These are phyloP conservation scores for Matsumyia berberina DNA, from an alignment of 2,888 invertebrate species.

Conservation along the genomic window DNA sequence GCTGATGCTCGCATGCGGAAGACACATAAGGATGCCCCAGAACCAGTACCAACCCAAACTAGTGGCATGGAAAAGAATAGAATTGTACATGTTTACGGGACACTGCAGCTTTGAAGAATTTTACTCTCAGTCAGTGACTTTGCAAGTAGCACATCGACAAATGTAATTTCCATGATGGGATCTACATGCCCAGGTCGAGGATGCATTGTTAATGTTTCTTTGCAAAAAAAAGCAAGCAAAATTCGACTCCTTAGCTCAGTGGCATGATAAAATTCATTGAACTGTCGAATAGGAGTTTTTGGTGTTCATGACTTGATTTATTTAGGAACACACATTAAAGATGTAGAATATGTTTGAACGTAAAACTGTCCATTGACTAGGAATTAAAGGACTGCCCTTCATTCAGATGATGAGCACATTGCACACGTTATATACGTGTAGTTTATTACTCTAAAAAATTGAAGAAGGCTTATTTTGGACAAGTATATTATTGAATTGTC, in stretches of 20 bases:
- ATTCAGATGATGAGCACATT: too few species aligned
- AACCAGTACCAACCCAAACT: conserved; percentile 5
- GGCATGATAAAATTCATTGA: background rate
- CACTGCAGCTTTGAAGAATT: conserved; percentile 39
- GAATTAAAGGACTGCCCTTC: too few species aligned
- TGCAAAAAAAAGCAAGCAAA: conserved; percentile 27
- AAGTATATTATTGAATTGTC: too few species aligned
- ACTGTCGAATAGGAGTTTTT: too few species aligned
- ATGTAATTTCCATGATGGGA: conserved; percentile 68
- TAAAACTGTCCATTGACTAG: background rate
- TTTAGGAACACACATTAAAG: too few species aligned
- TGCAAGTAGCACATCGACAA: conserved; percentile 61
- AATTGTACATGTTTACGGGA: conserved; percentile 38
- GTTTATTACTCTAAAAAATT: too few species aligned
- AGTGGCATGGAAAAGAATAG: conserved; percentile 47
- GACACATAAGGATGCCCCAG: background rate
- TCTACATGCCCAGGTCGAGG: conserved; percentile 35
- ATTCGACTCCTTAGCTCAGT: background rate
- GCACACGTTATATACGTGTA: too few species aligned
- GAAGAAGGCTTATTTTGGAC: too few species aligned
- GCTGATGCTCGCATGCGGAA: conserved; percentile 56
- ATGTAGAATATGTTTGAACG: too few species aligned
- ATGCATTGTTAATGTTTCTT: conserved; percentile 36
- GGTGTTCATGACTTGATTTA: too few species aligned
- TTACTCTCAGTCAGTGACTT: conserved; percentile 68